Conservation (phyloP, 2,113 vertebrate genomes). For the Pedetes capensis region DNA sequence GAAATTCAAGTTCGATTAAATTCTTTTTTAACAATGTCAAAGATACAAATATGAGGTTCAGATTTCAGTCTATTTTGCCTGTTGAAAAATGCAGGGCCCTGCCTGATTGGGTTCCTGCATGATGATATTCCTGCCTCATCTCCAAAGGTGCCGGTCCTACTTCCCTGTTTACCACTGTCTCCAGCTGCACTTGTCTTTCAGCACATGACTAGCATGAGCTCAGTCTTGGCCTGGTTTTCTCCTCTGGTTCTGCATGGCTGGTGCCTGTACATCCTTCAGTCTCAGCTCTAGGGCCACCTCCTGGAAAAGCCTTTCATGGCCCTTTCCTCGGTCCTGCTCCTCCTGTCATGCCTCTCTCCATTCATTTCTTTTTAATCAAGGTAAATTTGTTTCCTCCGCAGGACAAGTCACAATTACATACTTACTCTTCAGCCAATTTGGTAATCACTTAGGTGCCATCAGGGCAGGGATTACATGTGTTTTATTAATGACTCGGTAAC, state of each 20-base stretch:
- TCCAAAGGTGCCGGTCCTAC: background rate
- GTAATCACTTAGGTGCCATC: background rate
- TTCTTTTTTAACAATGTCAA: background rate
- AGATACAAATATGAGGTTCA: background rate
- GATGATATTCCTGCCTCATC: too few species aligned
- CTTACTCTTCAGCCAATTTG: background rate
- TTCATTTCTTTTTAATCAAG: background rate
- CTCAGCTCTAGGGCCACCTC: background rate
- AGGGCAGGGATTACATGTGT: background rate
- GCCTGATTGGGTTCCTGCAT: background rate
- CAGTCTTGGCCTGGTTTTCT: background rate
- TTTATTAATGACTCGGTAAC: background rate
- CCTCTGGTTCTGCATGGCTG: background rate
- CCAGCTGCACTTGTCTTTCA: background rate
- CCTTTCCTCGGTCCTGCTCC: background rate
- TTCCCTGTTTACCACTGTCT: background rate
- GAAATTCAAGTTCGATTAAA: background rate
- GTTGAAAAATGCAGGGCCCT: background rate
- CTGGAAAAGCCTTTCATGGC: background rate
- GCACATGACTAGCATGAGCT: background rate
- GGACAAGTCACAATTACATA: background rate
- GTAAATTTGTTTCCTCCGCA: background rate
- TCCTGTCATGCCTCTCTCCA: background rate
- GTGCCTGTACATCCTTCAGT: background rate
- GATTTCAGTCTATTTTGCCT: background rate